Evolutionary conservation across 1,140 invertebrate genomes (phyloP).

Genomic region (Diachasma alloeum): DNA sequence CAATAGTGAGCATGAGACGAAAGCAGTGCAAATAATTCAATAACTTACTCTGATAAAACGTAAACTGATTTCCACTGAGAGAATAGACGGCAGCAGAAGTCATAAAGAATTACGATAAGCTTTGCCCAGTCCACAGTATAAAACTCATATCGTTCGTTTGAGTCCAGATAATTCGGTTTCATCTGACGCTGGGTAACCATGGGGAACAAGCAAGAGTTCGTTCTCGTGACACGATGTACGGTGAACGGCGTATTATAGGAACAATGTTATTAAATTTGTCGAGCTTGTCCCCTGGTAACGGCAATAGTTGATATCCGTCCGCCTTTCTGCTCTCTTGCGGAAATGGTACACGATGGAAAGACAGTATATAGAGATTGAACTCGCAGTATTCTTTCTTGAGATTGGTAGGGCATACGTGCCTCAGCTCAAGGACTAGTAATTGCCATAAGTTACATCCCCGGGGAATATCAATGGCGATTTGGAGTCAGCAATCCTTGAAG

Average conservation of each 20-base stretch:
- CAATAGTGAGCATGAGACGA: no score
- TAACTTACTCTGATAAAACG: neutral
- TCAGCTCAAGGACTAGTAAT: neutral
- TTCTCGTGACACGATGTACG: neutral
- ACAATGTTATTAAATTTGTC: conserved; percentile 18
- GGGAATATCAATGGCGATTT: neutral
- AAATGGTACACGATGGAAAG: neutral
- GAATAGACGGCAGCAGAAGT: neutral
- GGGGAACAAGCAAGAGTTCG: neutral
- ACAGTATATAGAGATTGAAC: neutral
- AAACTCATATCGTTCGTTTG: neutral
- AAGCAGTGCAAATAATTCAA: no score
- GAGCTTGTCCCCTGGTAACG: neutral
- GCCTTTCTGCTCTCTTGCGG: neutral
- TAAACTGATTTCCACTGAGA: neutral
- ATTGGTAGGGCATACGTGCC: neutral
- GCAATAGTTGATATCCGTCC: neutral
- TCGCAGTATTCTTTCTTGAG: neutral
- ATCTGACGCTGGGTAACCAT: neutral
- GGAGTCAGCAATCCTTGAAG: neutral
- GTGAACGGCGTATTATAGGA: neutral
- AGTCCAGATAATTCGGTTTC: neutral
- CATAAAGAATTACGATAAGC: neutral
- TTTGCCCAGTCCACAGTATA: neutral
- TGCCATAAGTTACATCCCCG: neutral